Evolutionary conservation across 2,113 vertebrate species (phyloP).

Genomic region (Neotragus pygmaeus): DNA sequence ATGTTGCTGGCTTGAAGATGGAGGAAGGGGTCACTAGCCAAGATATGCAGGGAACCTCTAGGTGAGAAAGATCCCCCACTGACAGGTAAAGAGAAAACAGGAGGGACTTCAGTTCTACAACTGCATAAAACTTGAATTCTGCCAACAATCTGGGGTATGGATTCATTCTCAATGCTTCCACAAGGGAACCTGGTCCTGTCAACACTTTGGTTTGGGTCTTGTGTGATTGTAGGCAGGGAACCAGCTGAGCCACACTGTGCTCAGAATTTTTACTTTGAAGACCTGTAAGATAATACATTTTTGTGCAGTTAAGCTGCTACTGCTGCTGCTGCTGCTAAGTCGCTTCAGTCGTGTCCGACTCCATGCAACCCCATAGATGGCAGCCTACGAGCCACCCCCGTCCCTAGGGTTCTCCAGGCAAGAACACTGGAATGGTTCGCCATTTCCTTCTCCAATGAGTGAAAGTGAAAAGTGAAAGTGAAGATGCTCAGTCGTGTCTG

Average conservation of each 20-base stretch:
- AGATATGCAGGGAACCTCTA: neutral
- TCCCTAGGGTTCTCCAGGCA: too few relatives aligned
- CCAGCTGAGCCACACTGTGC: neutral
- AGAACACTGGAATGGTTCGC: too few relatives aligned
- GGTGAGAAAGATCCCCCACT: neutral
- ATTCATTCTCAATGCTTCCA: neutral
- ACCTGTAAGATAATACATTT: neutral
- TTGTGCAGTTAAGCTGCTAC: neutral
- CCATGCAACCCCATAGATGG: too few relatives aligned
- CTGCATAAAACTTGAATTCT: neutral
- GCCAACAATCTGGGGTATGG: neutral
- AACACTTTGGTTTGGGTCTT: neutral
- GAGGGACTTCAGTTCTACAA: neutral
- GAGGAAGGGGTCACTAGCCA: neutral
- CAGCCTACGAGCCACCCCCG: too few relatives aligned
- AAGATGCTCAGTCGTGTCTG: too few relatives aligned
- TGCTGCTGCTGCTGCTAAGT: too few relatives aligned
- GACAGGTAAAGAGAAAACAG: neutral
- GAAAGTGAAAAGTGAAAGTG: too few relatives aligned
- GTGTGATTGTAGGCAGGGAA: neutral
- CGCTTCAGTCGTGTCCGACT: accelerated
- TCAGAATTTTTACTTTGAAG: neutral
- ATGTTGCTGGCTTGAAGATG: neutral
- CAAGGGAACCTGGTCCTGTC: neutral
- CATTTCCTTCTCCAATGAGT: too few relatives aligned